Evolutionary conservation across 2,888 invertebrate genomes (phyloP), one percentile per base, ranked within the genome.

Genomic region (Epinotia nisella): DNA sequence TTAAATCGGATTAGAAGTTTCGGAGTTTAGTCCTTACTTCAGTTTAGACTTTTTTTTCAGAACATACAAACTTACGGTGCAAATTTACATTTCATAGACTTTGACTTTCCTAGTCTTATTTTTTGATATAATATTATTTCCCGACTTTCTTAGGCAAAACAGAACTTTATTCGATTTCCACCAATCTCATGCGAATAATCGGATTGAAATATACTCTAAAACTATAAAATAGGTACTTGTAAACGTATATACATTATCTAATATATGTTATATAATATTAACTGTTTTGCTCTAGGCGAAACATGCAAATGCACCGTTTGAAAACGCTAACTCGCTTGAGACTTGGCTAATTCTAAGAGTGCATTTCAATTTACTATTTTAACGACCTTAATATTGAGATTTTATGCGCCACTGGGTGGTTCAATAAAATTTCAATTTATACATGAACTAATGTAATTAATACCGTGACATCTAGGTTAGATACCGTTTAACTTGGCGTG

Each of bases 371-470:
- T 35, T 1, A n/a, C 39, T 13, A 35, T 19, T n/a, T 39, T 53
- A 55, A 55, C 19, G 35, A 65, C 21, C 15, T 39, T 0, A 10
- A 55, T 55, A 13, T 19, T 39, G 35, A 39, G 3, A 55, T 21
- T 35, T 55, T 65, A 53, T 35, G 35, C 35, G 13, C 64, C 64
- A 51, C 11, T 45, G 13, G 13, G 15, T 2, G 11, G 62, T 15
- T 10, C 65, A 17, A 55, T 55, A 55, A 65, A 65, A 55, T 39
- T 1, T 65, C 19, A 55, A 55, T 55, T 55, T 11, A 24, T 15
- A 55, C 21, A 65, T 64, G 5, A 35, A 39, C n/a, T n/a, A n/a
- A 39, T 55, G 15, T 4, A 39, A 65, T 65, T 65, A 65, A 35
- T 35, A 13, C 13, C 3, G 15, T 19, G 17, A 29, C 49, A 24